These are phyloP conservation scores for Intellagama lesueurii DNA, from an alignment of 2,797 vertebrate species.

Conservation along the genomic window DNA sequence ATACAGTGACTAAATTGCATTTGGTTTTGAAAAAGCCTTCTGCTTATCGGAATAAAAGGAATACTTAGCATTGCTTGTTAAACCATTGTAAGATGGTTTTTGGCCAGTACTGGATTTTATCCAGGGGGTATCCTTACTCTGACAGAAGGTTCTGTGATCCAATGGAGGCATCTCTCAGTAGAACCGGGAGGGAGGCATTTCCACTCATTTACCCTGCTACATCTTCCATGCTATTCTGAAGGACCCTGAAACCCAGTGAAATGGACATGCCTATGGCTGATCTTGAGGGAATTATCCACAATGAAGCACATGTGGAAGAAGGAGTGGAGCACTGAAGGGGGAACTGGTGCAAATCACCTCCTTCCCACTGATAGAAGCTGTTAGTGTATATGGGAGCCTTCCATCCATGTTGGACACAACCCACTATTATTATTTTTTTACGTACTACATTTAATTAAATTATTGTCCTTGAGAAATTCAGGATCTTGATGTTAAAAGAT, in stretches of 20 bases:
- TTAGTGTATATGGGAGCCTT: neutral
- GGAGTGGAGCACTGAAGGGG: neutral
- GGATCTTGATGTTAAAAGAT: conserved; percentile 38
- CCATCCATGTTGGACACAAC: neutral
- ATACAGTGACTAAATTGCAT: neutral
- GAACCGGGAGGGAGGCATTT: neutral
- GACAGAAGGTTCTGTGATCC: neutral
- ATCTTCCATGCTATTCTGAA: neutral
- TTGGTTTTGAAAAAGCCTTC: neutral
- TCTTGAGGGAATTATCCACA: neutral
- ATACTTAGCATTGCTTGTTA: neutral
- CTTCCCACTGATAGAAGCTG: neutral
- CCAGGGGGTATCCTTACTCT: neutral
- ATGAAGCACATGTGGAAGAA: neutral
- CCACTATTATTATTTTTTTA: neutral
- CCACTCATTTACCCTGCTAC: neutral
- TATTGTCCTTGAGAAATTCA: neutral
- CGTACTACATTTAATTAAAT: neutral
- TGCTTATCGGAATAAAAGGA: neutral
- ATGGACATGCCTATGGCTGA: neutral
- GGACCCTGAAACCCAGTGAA: neutral
- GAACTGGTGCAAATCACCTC: neutral
- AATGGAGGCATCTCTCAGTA: neutral
- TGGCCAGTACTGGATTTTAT: neutral
- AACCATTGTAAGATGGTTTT: neutral